phyloP scores from a whole-genome alignment of 2,888 invertebrate species.

The Cheiracanthium punctorium region DNA sequence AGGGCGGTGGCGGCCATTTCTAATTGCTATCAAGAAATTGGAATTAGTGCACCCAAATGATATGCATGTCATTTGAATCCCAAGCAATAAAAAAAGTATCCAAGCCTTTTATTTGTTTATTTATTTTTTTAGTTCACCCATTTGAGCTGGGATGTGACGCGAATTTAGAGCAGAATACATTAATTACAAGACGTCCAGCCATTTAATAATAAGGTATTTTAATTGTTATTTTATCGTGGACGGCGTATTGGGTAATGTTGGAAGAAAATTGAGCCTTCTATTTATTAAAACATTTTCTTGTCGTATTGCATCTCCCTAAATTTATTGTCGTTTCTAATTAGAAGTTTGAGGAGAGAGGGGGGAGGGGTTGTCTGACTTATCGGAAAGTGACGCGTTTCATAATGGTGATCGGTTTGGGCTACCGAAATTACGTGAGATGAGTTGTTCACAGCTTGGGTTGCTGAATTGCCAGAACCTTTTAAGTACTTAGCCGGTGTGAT shows the following conservation, averaged over 20 bases:
- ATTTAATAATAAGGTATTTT: constrained; percentile 61
- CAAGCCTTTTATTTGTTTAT: constrained; percentile 25
- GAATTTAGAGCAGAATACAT: constrained; percentile 29
- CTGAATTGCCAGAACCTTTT: no score
- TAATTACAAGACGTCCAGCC: constrained; percentile 44
- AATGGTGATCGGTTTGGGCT: no score
- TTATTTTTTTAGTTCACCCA: constrained; percentile 14
- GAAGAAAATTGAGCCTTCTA: background rate
- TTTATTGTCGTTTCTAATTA: constrained; percentile 8
- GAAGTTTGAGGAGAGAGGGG: no score
- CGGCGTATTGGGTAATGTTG: background rate
- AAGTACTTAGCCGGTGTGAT: no score
- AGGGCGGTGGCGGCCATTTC: constrained; percentile 48
- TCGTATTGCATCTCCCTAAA: background rate
- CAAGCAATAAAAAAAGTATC: no score
- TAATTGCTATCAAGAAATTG: constrained; percentile 38
- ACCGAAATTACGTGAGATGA: no score
- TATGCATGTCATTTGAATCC: constrained; percentile 62
- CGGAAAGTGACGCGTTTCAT: no score
- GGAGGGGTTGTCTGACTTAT: no score
- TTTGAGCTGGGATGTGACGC: constrained; percentile 35
- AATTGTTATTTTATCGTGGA: constrained; percentile 48
- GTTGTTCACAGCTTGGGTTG: no score
- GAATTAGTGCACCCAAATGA: constrained; percentile 36
- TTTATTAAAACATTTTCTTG: background rate